Percentiles rank a stretch among this genome's conserved stretches.
Conservation (phyloP, 2,113 vertebrate species). For the Furnarius figulus region DNA sequence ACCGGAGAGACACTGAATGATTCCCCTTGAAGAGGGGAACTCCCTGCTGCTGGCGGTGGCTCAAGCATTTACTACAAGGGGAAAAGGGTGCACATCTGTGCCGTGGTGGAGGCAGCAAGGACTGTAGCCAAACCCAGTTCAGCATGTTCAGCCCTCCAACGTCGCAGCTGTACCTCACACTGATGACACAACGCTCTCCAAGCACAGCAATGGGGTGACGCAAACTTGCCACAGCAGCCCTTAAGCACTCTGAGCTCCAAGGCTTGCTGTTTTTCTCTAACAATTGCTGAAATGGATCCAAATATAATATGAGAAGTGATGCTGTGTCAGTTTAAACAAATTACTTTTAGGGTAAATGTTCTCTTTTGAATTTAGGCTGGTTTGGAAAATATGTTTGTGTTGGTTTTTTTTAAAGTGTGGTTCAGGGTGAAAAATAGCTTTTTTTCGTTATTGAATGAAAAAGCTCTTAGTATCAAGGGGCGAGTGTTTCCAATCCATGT, state of each 20-base stretch:
- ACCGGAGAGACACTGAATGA: neutral
- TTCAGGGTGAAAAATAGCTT: neutral
- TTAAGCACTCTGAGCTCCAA: neutral
- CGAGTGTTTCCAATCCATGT: neutral
- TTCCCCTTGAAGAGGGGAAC: neutral
- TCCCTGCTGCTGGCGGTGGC: neutral
- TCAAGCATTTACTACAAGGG: neutral
- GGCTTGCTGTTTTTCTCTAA: neutral
- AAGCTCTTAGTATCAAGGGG: neutral
- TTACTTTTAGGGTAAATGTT: neutral
- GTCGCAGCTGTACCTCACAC: neutral
- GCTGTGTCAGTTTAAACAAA: neutral
- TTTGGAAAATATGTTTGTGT: neutral
- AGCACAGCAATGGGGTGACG: neutral
- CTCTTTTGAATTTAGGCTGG: neutral
- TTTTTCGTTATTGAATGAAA: neutral
- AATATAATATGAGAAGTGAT: slow-evolving; percentile 21
- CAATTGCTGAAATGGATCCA: slow-evolving; percentile 8
- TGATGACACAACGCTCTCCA: neutral
- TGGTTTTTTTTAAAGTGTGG: neutral
- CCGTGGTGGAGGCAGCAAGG: neutral
- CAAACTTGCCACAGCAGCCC: neutral
- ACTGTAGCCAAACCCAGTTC: neutral
- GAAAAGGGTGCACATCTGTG: slow-evolving; percentile 7
- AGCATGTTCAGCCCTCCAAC: neutral